These are phyloP conservation scores for Sialia sialis DNA, from an alignment of 2,113 vertebrate species.

Conservation along the genomic window DNA sequence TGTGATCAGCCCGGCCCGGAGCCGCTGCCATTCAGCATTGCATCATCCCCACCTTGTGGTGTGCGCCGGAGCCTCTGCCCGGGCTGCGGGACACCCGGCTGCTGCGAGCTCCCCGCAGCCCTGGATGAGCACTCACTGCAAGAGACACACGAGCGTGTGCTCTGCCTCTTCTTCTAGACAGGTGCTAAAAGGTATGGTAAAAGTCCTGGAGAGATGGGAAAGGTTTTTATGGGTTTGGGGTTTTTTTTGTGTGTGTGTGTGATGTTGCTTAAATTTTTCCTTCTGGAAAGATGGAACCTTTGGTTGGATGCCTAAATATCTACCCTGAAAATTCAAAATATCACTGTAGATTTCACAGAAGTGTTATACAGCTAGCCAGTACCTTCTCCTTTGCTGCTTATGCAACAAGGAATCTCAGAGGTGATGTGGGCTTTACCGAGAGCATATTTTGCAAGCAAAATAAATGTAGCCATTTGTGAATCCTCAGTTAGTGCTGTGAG, in stretches of 20 bases:
- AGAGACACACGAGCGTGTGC: no score
- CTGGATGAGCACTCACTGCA: neutral
- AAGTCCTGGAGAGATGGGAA: neutral
- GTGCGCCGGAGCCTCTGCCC: neutral
- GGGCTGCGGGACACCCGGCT: neutral
- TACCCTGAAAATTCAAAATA: neutral
- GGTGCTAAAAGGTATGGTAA: fast-evolving
- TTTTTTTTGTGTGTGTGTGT: no score
- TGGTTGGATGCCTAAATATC: neutral
- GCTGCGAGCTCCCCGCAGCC: fast-evolving
- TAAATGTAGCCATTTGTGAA: neutral
- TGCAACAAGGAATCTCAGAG: neutral
- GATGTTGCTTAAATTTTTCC: neutral
- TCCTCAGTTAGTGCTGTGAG: neutral
- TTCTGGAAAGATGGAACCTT: neutral
- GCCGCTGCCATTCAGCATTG: neutral
- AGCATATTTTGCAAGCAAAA: neutral
- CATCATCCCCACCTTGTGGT: slow-evolving; percentile 66
- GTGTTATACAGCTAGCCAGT: neutral
- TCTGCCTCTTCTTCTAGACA: neutral
- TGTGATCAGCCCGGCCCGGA: neutral
- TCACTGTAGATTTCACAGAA: neutral
- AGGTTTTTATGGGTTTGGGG: no score
- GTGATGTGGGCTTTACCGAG: neutral
- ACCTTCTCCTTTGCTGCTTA: neutral